Percentiles rank a stretch among this genome's conserved stretches.
These are phyloP conservation scores for Sminthurinus aureus DNA, from an alignment of 2,888 invertebrate species.

Conservation along the genomic window DNA sequence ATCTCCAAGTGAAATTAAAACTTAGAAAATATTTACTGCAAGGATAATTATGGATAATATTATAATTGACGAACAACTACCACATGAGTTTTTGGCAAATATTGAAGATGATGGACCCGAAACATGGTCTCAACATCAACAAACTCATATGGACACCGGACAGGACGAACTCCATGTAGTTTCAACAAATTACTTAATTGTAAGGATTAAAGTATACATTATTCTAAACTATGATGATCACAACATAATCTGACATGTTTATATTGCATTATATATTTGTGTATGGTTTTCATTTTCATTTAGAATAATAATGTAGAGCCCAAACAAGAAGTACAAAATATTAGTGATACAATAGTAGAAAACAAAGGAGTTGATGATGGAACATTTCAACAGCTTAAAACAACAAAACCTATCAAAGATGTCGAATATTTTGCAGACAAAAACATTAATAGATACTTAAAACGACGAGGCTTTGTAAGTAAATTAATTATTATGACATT, in stretches of 20 bases:
- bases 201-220: not conserved
- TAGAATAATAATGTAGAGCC: not conserved
- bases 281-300: not conserved
- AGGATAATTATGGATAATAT: too few relatives aligned
- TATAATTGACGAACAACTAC: constrained; percentile 22
- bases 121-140: not conserved
- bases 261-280: not conserved
- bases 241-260: not conserved
- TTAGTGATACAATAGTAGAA: too few relatives aligned
- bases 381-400: not conserved
- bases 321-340: constrained; percentile 6
- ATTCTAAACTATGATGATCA: not conserved
- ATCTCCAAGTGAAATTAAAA: too few relatives aligned
- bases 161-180: not conserved
- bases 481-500: too few relatives aligned
- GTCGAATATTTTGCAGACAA: constrained; percentile 50
- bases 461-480: constrained; percentile 53
- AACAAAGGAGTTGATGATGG: not conserved
- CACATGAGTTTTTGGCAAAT: constrained; percentile 32
- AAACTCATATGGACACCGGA: not conserved
- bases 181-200: not conserved
- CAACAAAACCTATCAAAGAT: constrained; percentile 36
- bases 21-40: too few relatives aligned
- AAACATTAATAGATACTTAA: constrained; percentile 53
- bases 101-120: constrained; percentile 12